Percentiles rank a stretch among this genome's conserved stretches.
Evolutionary conservation across 1,140 invertebrate genomes (phyloP).

Genomic region (Gryllus bimaculatus): DNA sequence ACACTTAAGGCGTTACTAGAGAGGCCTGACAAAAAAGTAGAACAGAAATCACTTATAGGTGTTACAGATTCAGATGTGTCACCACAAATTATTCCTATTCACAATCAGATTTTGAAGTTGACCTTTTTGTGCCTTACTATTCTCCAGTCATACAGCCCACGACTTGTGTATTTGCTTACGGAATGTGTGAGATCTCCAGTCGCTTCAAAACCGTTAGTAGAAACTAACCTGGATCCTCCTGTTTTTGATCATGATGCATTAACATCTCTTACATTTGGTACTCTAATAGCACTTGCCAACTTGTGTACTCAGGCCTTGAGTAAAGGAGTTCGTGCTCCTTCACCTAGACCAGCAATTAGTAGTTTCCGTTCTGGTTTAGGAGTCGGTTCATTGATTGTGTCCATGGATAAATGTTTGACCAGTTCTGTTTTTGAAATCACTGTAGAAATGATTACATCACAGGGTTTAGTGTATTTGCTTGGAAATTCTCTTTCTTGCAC

Average conservation of each 20-base stretch:
- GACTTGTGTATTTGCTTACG: neutral
- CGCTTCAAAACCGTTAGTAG: neutral
- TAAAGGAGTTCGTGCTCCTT: neutral
- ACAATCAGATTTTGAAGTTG: neutral
- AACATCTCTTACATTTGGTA: neutral
- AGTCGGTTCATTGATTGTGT: neutral
- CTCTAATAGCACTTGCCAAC: slow-evolving; percentile 8
- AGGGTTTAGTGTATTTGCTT: neutral
- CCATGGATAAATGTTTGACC: neutral
- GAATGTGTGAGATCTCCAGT: neutral
- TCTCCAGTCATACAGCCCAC: neutral
- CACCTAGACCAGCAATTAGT: neutral
- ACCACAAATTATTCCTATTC: neutral
- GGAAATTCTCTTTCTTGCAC: neutral
- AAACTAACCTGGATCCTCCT: neutral
- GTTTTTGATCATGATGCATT: neutral
- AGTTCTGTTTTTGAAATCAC: neutral
- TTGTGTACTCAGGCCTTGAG: slow-evolving; percentile 8
- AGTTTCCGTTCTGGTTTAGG: neutral
- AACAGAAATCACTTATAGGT: neutral
- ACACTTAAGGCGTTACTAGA: neutral
- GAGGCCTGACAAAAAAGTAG: neutral
- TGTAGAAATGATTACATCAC: neutral
- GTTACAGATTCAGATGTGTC: neutral
- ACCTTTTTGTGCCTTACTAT: neutral